These are phyloP conservation scores for Arctia plantaginis DNA, from an alignment of 2,888 invertebrate species.

Conservation along the genomic window DNA sequence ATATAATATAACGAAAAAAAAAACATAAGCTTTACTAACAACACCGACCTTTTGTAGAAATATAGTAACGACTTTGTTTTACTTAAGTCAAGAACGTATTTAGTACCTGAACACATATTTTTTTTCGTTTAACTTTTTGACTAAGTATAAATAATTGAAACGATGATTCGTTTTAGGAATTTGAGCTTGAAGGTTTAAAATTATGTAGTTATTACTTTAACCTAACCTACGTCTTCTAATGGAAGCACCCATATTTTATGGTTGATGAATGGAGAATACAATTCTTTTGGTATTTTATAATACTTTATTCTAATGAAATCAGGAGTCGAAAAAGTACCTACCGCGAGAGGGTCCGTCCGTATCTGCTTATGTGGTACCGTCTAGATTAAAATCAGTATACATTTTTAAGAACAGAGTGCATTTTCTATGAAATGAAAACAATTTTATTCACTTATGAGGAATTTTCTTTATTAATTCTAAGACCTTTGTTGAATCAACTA, in stretches of 20 bases:
- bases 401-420: not conserved
- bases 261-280: not conserved
- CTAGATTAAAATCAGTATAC: not conserved
- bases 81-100: not conserved
- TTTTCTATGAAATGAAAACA: not conserved
- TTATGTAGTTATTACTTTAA: not conserved
- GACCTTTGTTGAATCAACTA: not conserved
- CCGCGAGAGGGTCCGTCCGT: not conserved
- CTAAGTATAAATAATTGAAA: not conserved
- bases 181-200: not conserved
- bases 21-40: not conserved
- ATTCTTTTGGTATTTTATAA: not conserved
- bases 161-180: not conserved
- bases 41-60: not conserved
- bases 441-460: not conserved
- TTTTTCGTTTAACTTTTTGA: not conserved
- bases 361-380: not conserved
- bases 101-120: not conserved
- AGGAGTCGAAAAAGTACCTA: not conserved
- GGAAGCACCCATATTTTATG: not conserved
- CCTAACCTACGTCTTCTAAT: not conserved
- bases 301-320: not conserved
- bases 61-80: not conserved
- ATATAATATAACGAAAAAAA: not conserved
- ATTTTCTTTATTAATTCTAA: not conserved